Conservation (phyloP, 1,140 invertebrate genomes). For the Epicauta chinensis region DNA sequence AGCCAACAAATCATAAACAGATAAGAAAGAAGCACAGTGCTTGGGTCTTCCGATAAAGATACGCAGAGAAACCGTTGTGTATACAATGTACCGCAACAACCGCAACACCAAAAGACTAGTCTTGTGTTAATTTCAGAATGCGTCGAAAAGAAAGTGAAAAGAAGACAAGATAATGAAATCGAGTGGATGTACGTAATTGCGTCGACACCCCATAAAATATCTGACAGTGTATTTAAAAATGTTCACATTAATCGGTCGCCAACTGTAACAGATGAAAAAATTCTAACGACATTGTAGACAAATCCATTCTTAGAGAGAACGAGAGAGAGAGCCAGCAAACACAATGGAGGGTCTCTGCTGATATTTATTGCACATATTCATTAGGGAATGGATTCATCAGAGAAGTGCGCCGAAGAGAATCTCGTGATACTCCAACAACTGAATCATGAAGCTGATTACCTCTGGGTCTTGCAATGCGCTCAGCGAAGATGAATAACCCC, state of each 20-base stretch:
- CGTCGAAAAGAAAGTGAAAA: conserved; percentile 2
- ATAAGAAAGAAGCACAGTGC: conserved; percentile 6
- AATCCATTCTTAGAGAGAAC: conserved; percentile 17
- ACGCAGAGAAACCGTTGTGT: neutral
- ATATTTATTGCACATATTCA: conserved; percentile 35
- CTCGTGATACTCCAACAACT: conserved; percentile 15
- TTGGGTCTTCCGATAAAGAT: conserved; percentile 13
- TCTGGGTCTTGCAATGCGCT: conserved; percentile 21
- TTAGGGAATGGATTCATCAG: conserved; percentile 30
- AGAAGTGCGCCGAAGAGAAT: conserved; percentile 16
- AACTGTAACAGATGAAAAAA: conserved; percentile 22
- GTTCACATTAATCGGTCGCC: conserved; percentile 28
- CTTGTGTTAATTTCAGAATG: conserved; percentile 14
- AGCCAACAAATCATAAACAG: conserved; percentile 21
- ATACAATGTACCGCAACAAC: neutral
- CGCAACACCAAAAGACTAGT: neutral
- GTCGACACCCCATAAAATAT: conserved; percentile 28
- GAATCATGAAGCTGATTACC: conserved; percentile 23
- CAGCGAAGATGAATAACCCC: conserved; percentile 15
- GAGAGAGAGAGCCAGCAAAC: too few relatives aligned
- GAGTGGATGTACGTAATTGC: conserved; percentile 17
- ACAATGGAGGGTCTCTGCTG: conserved; percentile 10
- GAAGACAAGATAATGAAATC: conserved; percentile 13
- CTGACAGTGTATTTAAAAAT: conserved; percentile 26
- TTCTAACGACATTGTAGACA: neutral